phyloP scores from a whole-genome alignment of 2,888 invertebrate genomes.

The Neria commutata region DNA sequence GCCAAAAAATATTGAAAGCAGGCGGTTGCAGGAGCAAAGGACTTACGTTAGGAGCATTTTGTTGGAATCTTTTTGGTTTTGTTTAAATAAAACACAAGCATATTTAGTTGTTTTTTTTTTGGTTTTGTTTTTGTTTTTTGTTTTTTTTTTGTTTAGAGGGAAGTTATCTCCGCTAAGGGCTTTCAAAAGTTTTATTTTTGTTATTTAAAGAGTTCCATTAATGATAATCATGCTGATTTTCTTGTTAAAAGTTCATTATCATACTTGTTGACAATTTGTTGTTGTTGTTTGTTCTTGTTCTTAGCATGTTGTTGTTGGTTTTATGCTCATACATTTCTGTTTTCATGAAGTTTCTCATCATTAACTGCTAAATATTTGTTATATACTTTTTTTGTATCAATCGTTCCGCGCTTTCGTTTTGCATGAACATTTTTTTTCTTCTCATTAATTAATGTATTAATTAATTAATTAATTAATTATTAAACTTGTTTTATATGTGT shows the following conservation, averaged over 20 bases:
- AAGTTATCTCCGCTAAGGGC: slow-evolving; percentile 51
- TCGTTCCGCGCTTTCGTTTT: background rate
- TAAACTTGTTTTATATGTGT: background rate
- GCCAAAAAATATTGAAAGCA: background rate
- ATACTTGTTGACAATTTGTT: slow-evolving; percentile 15
- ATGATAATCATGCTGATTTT: slow-evolving; percentile 48
- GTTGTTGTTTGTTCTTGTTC: slow-evolving; percentile 12
- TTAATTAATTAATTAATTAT: background rate
- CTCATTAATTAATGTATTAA: background rate
- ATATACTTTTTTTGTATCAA: slow-evolving; percentile 35
- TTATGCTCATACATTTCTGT: background rate
- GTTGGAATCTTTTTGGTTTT: background rate
- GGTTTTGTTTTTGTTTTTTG: slow-evolving; percentile 33
- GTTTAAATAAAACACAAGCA: slow-evolving; percentile 2
- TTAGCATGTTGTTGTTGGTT: background rate
- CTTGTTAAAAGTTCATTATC: slow-evolving; percentile 31
- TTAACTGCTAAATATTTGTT: slow-evolving; percentile 47
- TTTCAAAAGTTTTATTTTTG: slow-evolving; percentile 53
- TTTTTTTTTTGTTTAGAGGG: slow-evolving; percentile 45
- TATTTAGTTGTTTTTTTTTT: background rate
- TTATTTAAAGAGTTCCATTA: slow-evolving; percentile 52
- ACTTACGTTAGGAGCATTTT: background rate
- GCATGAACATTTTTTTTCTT: background rate
- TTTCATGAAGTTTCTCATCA: slow-evolving; percentile 41
- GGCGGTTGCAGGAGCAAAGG: background rate